Evolutionary conservation across 2,888 invertebrate genomes (phyloP), one percentile per base, ranked within the genome.

Genomic region (Cecidostiba fungosa): DNA sequence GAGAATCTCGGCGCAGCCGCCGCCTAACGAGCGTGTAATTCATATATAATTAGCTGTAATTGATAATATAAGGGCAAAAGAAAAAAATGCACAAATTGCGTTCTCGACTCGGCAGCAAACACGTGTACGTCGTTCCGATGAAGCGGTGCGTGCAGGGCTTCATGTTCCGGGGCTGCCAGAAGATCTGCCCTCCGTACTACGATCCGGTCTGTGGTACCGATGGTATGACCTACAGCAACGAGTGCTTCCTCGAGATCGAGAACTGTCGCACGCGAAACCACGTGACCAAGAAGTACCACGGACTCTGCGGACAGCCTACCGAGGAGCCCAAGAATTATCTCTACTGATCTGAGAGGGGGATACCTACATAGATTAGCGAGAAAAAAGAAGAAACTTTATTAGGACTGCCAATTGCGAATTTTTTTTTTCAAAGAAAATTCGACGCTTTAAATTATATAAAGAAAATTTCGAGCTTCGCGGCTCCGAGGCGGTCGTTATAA

Each of bases 181-280:
- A 96, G 90, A 97, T 98, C 89, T 98, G 98, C 90, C 96, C 98
- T 12, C 95, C 97, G 0, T 97, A 97, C 90, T 98, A 96, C 94
- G 97, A 98, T 91, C 98, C 98, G 0, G 97, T 98, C 8, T 98
- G 98, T 93, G 98, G 98, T n/a, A 97, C 97, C 2, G 98, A 98
- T 92, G 96, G 96, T 86, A 97, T 97, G 95, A 98, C 98, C 0
- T 98, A 98, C 95, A 97, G 98, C 91, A 98, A 98, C 94, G 96
- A 96, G 89, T 98, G 98, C 93, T 97, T 98, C 95, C 94, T 98
- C 90, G 97, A 97, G 92, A 97, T 98, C 94, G 98, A 98, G 94
- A 98, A 97, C 90, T 98, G 98, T 92, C 95, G 97, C 91, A 97
- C 97, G 89, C 95, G 97, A 92, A 96, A 96, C 90, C 93, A 96